These are phyloP conservation scores for Dicyrtomina minuta DNA, from an alignment of 2,888 invertebrate genomes.

Conservation along the genomic window DNA sequence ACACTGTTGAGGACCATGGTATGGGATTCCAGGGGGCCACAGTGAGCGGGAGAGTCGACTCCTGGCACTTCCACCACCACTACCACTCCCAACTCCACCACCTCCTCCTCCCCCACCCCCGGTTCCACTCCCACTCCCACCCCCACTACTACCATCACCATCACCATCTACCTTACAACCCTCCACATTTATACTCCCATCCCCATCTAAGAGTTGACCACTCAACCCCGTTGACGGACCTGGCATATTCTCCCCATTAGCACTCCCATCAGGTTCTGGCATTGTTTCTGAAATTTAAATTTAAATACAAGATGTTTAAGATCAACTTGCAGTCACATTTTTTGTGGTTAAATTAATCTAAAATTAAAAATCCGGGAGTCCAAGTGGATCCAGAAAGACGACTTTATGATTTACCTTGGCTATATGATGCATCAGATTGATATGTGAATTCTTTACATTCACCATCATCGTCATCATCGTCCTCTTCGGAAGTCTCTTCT, in stretches of 20 bases:
- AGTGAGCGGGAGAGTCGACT: constrained; percentile 51
- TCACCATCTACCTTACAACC: constrained; percentile 21
- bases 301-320: not conserved
- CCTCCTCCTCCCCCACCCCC: constrained; percentile 9
- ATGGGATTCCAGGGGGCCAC: constrained; percentile 46
- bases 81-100: constrained; percentile 23
- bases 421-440: constrained; percentile 48
- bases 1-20: constrained; percentile 54
- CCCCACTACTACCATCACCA: not conserved
- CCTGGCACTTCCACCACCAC: constrained; percentile 38
- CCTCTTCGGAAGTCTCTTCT: constrained; percentile 47
- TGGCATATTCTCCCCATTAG: constrained; percentile 43
- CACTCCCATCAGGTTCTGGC: constrained; percentile 35
- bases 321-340: too few relatives aligned
- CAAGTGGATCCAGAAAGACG: too few relatives aligned
- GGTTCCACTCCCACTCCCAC: not conserved
- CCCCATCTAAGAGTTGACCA: constrained; percentile 21
- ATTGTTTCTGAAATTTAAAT: constrained; percentile 23
- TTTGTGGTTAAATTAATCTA: too few relatives aligned
- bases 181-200: constrained; percentile 20
- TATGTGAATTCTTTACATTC: constrained; percentile 46
- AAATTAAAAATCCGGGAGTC: too few relatives aligned
- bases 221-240: constrained; percentile 43
- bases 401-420: constrained; percentile 42
- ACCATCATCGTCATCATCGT: constrained; percentile 50